Percentiles rank a stretch among this genome's conserved stretches.
These are phyloP conservation scores for Globicephala melas DNA, from an alignment of 2,113 vertebrate species.

Conservation along the genomic window DNA sequence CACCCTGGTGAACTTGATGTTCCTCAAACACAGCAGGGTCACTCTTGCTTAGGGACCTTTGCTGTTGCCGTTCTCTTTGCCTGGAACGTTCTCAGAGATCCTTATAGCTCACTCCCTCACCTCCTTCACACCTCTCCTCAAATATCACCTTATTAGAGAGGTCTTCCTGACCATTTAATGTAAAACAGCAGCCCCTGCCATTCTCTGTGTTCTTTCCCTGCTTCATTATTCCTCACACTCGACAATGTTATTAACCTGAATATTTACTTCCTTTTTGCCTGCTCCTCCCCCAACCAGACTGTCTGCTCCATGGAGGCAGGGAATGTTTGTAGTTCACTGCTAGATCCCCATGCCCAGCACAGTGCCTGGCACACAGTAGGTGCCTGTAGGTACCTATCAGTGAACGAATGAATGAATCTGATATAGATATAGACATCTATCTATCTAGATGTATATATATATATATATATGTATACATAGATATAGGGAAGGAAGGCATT, in stretches of 20 bases:
- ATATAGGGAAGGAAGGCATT: background rate
- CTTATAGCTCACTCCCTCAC: background rate
- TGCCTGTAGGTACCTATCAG: background rate
- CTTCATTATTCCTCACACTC: background rate
- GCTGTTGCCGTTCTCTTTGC: background rate
- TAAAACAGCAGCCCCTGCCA: background rate
- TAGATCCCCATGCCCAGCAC: background rate
- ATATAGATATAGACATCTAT: background rate
- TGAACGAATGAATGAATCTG: background rate
- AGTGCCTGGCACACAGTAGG: background rate
- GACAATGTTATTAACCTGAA: background rate
- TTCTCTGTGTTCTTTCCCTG: background rate
- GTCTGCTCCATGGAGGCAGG: background rate
- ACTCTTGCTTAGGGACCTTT: background rate
- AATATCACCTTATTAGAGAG: background rate
- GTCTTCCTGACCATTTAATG: background rate
- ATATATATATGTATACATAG: background rate
- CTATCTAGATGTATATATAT: background rate
- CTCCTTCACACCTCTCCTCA: background rate
- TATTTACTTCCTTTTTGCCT: background rate
- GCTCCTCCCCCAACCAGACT: background rate
- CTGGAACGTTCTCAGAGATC: constrained; percentile 6
- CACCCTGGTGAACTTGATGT: background rate
- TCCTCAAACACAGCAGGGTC: background rate
- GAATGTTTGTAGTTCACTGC: background rate